These are phyloP conservation scores for Petrocephalus sullivani DNA, from an alignment of 2,797 vertebrate genomes.

Conservation along the genomic window DNA sequence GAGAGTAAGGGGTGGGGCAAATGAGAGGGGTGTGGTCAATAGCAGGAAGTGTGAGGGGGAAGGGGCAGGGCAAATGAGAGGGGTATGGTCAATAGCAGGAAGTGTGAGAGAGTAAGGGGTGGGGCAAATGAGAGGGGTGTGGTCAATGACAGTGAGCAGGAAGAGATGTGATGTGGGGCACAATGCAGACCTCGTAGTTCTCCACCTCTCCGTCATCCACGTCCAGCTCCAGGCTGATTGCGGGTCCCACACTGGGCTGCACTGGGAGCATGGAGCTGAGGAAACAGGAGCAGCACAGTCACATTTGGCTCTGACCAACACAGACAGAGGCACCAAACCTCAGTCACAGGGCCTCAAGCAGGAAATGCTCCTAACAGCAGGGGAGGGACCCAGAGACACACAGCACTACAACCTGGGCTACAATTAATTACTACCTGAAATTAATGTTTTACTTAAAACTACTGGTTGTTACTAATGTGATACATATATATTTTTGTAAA, in stretches of 20 bases:
- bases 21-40: neutral
- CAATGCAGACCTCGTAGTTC: constrained; percentile 83
- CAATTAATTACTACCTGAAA: neutral
- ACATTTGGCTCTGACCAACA: neutral
- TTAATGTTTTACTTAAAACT: neutral
- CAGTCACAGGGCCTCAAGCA: neutral
- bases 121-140: neutral
- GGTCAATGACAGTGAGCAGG: neutral
- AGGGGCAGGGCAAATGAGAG: neutral
- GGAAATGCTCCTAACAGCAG: neutral
- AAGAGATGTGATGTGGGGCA: too few species aligned
- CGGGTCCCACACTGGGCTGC: constrained; percentile 82
- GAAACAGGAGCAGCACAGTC: neutral
- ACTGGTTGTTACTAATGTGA: neutral
- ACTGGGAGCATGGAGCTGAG: constrained; percentile 91
- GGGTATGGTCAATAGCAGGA: neutral
- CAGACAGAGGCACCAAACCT: neutral
- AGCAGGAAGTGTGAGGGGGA: neutral
- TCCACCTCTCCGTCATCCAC: constrained; percentile 97
- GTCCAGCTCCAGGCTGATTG: constrained; percentile 92
- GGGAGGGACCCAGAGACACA: neutral
- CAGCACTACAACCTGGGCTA: neutral
- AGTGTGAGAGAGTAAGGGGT: neutral
- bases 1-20: too few species aligned
- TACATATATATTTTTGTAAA: neutral